Percentiles rank a stretch among this genome's conserved stretches.
Evolutionary conservation across 2,888 invertebrate species (phyloP).

Genomic region (Pollenia griseotomentosa): DNA sequence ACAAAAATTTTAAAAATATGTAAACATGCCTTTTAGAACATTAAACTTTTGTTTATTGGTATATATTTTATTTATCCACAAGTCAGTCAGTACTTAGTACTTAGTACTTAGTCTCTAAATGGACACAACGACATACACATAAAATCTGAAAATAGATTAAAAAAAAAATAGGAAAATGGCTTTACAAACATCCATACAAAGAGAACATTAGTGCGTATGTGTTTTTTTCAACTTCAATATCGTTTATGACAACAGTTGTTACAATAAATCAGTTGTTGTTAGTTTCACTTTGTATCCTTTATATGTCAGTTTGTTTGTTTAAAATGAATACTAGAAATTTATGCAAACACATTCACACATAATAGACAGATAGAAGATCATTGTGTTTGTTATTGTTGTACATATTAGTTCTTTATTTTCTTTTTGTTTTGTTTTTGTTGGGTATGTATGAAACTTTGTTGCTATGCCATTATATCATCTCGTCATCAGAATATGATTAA

Average conservation of each 20-base stretch:
- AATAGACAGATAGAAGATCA: too few relatives aligned
- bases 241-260: conserved; percentile 56
- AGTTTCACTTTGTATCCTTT: neutral
- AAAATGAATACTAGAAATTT: conserved; percentile 30
- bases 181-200: neutral
- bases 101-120: too few relatives aligned
- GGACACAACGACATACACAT: too few relatives aligned
- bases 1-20: too few relatives aligned
- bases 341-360: neutral
- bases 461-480: conserved; percentile 6
- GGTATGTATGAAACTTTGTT: neutral
- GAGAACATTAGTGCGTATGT: neutral
- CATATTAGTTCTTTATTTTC: conserved; percentile 11
- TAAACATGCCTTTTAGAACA: too few relatives aligned
- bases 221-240: neutral
- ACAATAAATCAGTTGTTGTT: conserved; percentile 31
- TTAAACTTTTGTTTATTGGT: too few relatives aligned
- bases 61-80: too few relatives aligned
- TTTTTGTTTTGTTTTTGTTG: neutral
- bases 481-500: neutral
- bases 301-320: neutral
- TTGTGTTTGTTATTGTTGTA: too few relatives aligned
- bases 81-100: too few relatives aligned
- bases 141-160: too few relatives aligned
- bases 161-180: too few relatives aligned